Evolutionary conservation across 1,140 invertebrate species (phyloP).

Genomic region (Meloidogyne hapla): DNA sequence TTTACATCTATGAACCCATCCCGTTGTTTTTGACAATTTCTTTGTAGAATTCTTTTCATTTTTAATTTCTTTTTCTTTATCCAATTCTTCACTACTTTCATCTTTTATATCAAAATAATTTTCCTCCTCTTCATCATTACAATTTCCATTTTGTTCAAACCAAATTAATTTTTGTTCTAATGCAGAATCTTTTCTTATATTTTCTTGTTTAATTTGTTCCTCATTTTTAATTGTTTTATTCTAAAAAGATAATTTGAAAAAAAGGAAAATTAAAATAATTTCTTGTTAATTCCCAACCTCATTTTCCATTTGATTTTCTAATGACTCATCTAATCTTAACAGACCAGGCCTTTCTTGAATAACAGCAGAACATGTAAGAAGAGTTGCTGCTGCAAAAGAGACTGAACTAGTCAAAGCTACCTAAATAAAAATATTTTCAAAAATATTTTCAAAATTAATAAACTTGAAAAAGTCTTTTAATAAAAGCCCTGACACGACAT

Average conservation of each 20-base stretch:
- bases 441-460: conserved; percentile 48
- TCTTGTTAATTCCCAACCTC: not conserved
- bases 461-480: conserved; percentile 84
- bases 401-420: conserved; percentile 68
- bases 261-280: not conserved
- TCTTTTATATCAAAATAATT: conserved; percentile 26
- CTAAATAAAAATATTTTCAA: conserved; percentile 66
- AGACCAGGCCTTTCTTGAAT: conserved; percentile 67
- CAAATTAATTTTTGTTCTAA: conserved; percentile 51
- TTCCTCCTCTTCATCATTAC: conserved; percentile 48
- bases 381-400: conserved; percentile 73
- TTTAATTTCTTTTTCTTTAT: not conserved
- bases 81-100: conserved; percentile 14
- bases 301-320: not conserved
- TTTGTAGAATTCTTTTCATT: not conserved
- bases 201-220: conserved; percentile 33
- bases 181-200: conserved; percentile 62
- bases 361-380: conserved; percentile 69
- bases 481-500: conserved; percentile 76
- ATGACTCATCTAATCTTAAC: conserved; percentile 9
- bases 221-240: conserved; percentile 6
- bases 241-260: not conserved
- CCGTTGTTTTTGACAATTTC: not conserved
- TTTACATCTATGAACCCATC: not conserved
- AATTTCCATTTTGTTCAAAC: conserved; percentile 51